Percentiles rank a stretch among this genome's conserved stretches.
phyloP scores from a whole-genome alignment of 2,113 vertebrate genomes.

The Planiliza haematocheilus region DNA sequence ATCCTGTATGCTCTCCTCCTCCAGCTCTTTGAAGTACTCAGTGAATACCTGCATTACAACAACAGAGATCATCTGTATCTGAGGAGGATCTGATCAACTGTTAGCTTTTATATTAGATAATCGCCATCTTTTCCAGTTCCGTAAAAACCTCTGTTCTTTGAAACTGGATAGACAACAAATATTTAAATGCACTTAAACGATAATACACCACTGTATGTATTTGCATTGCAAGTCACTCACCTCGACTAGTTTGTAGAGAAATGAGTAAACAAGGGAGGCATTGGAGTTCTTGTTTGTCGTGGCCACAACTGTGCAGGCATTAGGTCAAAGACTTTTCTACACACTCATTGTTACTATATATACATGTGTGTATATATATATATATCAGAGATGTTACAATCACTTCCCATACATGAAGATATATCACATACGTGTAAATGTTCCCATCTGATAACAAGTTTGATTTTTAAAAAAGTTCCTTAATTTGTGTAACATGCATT shows the following conservation, averaged over 20 bases:
- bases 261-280: slow-evolving; percentile 91
- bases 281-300: slow-evolving; percentile 94
- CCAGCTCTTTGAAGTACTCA: slow-evolving; percentile 96
- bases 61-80: slow-evolving; percentile 5
- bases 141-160: background rate
- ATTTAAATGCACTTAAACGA: background rate
- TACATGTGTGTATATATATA: too few relatives aligned
- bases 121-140: background rate
- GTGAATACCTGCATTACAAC: slow-evolving; percentile 87
- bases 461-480: too few relatives aligned
- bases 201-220: background rate
- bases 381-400: too few relatives aligned
- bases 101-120: background rate
- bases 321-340: slow-evolving; percentile 79
- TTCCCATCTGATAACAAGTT: too few relatives aligned
- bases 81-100: background rate
- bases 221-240: slow-evolving; percentile 74
- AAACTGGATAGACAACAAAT: background rate
- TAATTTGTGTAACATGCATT: too few relatives aligned
- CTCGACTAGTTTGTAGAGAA: slow-evolving; percentile 95
- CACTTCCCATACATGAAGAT: background rate
- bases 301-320: slow-evolving; percentile 87
- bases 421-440: too few relatives aligned
- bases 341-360: background rate
- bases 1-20: slow-evolving; percentile 95